A percentile compares a stretch with the other conserved stretches of the same genome.
phyloP scores from a whole-genome alignment of 2,797 vertebrate genomes.

The Etheostoma perlongum region DNA sequence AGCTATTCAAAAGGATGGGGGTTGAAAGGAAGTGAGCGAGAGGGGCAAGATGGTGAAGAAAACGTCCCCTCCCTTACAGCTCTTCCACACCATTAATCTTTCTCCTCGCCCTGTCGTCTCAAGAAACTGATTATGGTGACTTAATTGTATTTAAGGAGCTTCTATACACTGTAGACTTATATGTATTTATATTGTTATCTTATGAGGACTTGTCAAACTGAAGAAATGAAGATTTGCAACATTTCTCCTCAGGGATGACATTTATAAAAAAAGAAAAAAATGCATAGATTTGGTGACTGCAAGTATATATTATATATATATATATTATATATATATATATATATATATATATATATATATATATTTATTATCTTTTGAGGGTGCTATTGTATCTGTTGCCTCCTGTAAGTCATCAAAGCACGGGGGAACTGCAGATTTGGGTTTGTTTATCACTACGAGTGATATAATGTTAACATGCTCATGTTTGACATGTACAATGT shows the following conservation, averaged over 20 bases:
- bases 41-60: constrained; percentile 62
- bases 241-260: constrained; percentile 7
- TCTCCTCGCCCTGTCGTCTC: constrained; percentile 54
- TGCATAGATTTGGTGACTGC: neutral
- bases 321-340: no score
- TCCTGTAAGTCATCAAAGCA: neutral
- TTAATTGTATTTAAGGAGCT: constrained; percentile 72
- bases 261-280: neutral
- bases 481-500: neutral
- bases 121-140: constrained; percentile 69
- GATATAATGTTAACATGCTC: neutral
- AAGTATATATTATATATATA: no score
- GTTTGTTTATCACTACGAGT: neutral
- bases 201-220: constrained; percentile 42
- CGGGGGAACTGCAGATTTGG: neutral
- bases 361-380: no score
- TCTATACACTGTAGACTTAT: constrained; percentile 41
- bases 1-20: constrained; percentile 80
- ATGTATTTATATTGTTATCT: constrained; percentile 26
- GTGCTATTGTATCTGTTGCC: neutral
- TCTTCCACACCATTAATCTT: constrained; percentile 74
- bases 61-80: constrained; percentile 51
- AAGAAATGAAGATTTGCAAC: constrained; percentile 35
- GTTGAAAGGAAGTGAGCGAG: constrained; percentile 57
- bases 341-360: no score